Evolutionary conservation across 2,113 vertebrate species (phyloP).

Genomic region (Egretta garzetta): DNA sequence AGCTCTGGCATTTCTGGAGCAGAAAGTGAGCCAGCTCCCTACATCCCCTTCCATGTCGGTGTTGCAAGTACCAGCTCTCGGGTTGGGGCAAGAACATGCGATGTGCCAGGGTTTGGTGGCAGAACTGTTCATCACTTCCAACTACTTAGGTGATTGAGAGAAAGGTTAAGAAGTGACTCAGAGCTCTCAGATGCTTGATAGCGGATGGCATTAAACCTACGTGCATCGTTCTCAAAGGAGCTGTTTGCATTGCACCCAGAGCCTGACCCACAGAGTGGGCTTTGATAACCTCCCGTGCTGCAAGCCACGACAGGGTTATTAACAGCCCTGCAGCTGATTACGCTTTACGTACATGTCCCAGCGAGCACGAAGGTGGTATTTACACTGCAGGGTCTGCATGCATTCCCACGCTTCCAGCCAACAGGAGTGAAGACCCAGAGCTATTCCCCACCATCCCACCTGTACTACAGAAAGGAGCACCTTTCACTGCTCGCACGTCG

Average conservation of each 20-base stretch:
- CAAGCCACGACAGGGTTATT: fast-evolving
- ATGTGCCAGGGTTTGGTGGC: neutral
- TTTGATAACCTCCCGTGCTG: fast-evolving
- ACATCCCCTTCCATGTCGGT: fast-evolving
- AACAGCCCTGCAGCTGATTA: neutral
- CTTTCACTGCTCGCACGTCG: fast-evolving
- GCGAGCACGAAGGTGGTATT: fast-evolving
- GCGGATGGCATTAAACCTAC: neutral
- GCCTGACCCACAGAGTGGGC: fast-evolving
- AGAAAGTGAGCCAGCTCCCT: neutral
- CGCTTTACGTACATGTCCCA: fast-evolving
- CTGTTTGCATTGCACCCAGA: neutral
- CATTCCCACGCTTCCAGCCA: neutral
- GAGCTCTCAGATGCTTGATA: neutral
- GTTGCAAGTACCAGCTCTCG: fast-evolving
- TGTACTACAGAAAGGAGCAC: fast-evolving
- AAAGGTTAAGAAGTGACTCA: neutral
- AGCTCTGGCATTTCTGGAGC: neutral
- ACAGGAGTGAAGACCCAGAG: fast-evolving
- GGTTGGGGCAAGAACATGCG: fast-evolving
- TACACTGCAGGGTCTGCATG: fast-evolving
- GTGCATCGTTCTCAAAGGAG: fast-evolving
- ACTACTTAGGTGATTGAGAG: neutral
- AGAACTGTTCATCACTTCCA: neutral
- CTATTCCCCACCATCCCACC: fast-evolving